Percentiles rank a stretch among this genome's conserved stretches.
phyloP scores from a whole-genome alignment of 2,888 invertebrate genomes.

The Amblyteles armatorius region DNA sequence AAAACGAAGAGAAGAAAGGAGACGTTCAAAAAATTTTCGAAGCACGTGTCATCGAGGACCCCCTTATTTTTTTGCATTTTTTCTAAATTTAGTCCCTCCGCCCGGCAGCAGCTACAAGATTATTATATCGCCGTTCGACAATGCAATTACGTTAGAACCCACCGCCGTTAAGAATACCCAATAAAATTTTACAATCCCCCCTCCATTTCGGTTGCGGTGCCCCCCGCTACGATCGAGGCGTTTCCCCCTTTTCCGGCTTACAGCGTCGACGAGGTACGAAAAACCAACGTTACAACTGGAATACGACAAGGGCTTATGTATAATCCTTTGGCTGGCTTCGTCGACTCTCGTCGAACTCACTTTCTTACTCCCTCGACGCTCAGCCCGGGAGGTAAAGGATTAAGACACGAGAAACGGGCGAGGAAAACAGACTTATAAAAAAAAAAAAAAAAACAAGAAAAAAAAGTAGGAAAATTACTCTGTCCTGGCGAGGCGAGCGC shows the following conservation, averaged over 20 bases:
- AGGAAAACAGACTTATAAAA: conserved; percentile 57
- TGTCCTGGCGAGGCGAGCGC: conserved; percentile 50
- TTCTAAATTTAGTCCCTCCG: conserved; percentile 18
- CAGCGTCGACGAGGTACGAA: conserved; percentile 14
- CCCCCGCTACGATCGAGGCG: neutral
- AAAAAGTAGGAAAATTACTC: conserved; percentile 43
- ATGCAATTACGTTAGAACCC: conserved; percentile 72
- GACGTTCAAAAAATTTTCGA: too few species aligned
- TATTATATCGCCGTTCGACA: conserved; percentile 61
- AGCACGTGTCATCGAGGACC: neutral
- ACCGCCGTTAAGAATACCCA: conserved; percentile 70
- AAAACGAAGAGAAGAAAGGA: neutral
- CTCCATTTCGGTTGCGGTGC: neutral
- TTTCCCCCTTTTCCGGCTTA: conserved; percentile 33
- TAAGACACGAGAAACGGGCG: conserved; percentile 48
- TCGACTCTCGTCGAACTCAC: conserved; percentile 54
- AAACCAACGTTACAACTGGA: conserved; percentile 32
- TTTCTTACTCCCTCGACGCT: conserved; percentile 50
- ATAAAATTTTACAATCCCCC: conserved; percentile 70
- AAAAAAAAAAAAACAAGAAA: conserved; percentile 30
- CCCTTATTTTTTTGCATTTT: conserved; percentile 2
- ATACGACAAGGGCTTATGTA: conserved; percentile 54
- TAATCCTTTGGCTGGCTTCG: conserved; percentile 67
- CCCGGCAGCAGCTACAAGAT: conserved; percentile 41
- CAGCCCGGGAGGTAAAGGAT: conserved; percentile 57